Evolutionary conservation across 2,797 vertebrate species (phyloP).

Genomic region (Macroramphosus scolopax): DNA sequence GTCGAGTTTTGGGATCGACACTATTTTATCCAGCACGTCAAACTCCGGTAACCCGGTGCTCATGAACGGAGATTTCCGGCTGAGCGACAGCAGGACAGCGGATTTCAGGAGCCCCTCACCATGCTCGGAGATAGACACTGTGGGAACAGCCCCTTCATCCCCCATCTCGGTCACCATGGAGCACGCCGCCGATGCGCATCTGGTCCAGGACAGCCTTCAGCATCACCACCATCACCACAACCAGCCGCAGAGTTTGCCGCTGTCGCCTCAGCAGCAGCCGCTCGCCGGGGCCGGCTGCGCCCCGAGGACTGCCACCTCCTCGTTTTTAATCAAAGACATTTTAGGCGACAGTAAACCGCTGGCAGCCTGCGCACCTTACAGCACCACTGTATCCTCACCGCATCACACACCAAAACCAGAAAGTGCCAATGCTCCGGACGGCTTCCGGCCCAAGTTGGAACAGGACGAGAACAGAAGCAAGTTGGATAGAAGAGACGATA

Average conservation of each 20-base stretch:
- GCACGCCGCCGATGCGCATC: constrained; percentile 82
- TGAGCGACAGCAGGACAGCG: constrained; percentile 84
- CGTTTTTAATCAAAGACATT: constrained; percentile 99
- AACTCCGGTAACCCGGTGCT: constrained; percentile 86
- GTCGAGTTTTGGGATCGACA: constrained; percentile 98
- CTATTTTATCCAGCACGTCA: constrained; percentile 88
- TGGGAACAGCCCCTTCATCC: constrained; percentile 93
- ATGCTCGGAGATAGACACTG: constrained; percentile 95
- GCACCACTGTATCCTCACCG: constrained; percentile 90
- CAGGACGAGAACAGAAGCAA: constrained; percentile 90
- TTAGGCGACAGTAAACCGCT: constrained; percentile 97
- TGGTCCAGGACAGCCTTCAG: constrained; percentile 84
- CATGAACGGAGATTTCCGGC: constrained; percentile 94
- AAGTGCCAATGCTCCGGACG: constrained; percentile 83
- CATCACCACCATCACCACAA: constrained; percentile 88
- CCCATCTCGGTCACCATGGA: constrained; percentile 96
- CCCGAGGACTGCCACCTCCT: constrained; percentile 93
- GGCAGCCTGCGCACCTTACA: constrained; percentile 97
- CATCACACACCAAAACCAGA: constrained; percentile 93
- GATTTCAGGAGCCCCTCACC: constrained; percentile 94
- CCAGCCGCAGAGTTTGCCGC: constrained; percentile 76
- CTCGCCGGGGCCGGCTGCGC: constrained; percentile 86
- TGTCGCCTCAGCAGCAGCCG: constrained; percentile 74
- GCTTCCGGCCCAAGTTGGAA: constrained; percentile 94
- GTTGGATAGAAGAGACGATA: constrained; percentile 90